A percentile compares a stretch with the other conserved stretches of the same genome.
Conservation (phyloP, 2,113 vertebrate genomes). For the Lamprotornis superbus region DNA sequence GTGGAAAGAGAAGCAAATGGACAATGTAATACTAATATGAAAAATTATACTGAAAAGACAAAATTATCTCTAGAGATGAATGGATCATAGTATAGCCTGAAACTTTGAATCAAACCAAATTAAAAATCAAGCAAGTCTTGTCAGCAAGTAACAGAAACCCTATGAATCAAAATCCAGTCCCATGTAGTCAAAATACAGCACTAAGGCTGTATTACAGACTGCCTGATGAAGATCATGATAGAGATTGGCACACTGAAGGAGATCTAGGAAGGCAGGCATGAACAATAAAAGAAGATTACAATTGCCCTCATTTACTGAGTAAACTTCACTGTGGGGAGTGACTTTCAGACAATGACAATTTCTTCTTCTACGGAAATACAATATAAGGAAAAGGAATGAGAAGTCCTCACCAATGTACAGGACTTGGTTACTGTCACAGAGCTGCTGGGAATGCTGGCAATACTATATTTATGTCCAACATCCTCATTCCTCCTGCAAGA, state of each 20-base stretch:
- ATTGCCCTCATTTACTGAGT: background rate
- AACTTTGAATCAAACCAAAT: background rate
- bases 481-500: background rate
- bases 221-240: background rate
- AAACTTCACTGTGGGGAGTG: background rate
- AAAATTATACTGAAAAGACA: background rate
- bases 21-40: background rate
- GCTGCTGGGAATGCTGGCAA: background rate
- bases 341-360: background rate
- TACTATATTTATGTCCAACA: background rate
- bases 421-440: background rate
- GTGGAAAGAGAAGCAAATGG: background rate
- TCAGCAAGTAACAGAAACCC: background rate
- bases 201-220: background rate
- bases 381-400: background rate
- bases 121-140: background rate
- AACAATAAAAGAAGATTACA: background rate
- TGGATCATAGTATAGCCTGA: background rate
- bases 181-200: background rate
- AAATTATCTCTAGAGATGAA: background rate
- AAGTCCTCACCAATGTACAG: background rate
- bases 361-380: background rate
- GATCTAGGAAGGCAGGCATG: background rate
- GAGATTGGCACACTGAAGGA: background rate
- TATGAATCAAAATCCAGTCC: background rate